phyloP scores from a whole-genome alignment of 2,888 invertebrate species.

The Agrochola lota region DNA sequence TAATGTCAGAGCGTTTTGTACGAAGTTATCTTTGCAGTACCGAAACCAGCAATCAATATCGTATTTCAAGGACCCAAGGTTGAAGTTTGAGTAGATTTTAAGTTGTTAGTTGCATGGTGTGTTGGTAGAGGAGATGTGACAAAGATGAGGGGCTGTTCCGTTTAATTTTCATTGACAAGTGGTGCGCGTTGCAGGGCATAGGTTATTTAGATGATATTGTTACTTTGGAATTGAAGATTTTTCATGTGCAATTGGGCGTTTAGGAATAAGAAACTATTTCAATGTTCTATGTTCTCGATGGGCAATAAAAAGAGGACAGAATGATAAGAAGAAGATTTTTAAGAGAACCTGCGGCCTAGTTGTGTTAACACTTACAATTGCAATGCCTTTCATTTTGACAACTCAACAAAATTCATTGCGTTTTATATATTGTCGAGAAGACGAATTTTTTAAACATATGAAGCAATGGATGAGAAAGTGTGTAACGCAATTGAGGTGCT shows the following conservation, averaged over 20 bases:
- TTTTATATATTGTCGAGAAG: too few relatives aligned
- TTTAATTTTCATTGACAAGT: constrained; percentile 86
- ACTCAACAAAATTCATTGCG: too few relatives aligned
- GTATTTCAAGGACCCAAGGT: constrained; percentile 46
- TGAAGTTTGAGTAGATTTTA: constrained; percentile 15
- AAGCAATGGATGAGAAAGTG: too few relatives aligned
- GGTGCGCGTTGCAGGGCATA: constrained; percentile 65
- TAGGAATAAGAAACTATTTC: too few relatives aligned
- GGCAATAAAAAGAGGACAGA: too few relatives aligned
- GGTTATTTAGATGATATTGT: constrained; percentile 54
- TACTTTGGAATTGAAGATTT: constrained; percentile 28
- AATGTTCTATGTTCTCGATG: too few relatives aligned
- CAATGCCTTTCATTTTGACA: too few relatives aligned
- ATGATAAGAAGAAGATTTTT: too few relatives aligned
- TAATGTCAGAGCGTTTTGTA: constrained; percentile 24
- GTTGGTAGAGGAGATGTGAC: constrained; percentile 73
- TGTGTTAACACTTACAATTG: too few relatives aligned
- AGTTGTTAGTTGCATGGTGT: constrained; percentile 16
- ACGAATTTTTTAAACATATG: too few relatives aligned
- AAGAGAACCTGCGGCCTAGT: too few relatives aligned
- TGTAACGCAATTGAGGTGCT: too few relatives aligned
- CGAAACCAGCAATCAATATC: constrained; percentile 4
- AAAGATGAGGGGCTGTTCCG: constrained; percentile 82
- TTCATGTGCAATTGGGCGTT: not conserved
- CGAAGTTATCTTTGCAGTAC: constrained; percentile 40